Percentiles rank a stretch among this genome's conserved stretches.
These are phyloP conservation scores for Tragopan temminckii DNA, from an alignment of 2,797 vertebrate genomes.

Conservation along the genomic window DNA sequence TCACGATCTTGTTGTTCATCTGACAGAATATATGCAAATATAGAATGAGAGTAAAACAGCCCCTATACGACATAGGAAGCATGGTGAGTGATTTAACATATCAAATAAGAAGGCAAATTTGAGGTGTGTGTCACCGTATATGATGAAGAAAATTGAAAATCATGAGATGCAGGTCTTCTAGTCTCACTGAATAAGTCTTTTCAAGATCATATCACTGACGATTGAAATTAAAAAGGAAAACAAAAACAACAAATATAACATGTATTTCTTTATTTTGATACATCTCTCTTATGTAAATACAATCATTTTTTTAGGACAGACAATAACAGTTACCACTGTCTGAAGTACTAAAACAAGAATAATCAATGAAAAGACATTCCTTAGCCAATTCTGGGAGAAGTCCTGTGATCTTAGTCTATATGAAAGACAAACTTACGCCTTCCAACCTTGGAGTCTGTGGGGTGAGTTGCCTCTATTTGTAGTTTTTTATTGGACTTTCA, in stretches of 20 bases:
- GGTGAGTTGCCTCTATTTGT: fast-evolving
- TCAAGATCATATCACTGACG: neutral
- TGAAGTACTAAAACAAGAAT: neutral
- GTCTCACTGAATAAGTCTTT: neutral
- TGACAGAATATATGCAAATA: neutral
- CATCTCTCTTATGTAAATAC: fast-evolving
- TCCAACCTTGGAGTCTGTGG: neutral
- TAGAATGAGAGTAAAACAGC: neutral
- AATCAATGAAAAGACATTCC: neutral
- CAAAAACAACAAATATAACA: neutral
- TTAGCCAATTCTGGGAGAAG: neutral
- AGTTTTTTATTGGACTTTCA: neutral
- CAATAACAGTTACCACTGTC: neutral
- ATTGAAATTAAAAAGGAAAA: neutral
- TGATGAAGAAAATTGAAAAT: neutral
- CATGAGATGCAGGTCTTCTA: neutral
- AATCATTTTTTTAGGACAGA: neutral
- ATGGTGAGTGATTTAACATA: neutral
- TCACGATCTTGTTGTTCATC: neutral
- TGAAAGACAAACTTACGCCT: neutral
- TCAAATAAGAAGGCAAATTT: neutral
- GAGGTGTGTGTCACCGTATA: neutral
- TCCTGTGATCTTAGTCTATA: neutral
- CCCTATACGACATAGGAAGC: neutral
- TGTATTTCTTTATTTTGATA: neutral